Evolutionary conservation across 2,888 invertebrate genomes (phyloP).

Genomic region (Cyclophora albipunctata): DNA sequence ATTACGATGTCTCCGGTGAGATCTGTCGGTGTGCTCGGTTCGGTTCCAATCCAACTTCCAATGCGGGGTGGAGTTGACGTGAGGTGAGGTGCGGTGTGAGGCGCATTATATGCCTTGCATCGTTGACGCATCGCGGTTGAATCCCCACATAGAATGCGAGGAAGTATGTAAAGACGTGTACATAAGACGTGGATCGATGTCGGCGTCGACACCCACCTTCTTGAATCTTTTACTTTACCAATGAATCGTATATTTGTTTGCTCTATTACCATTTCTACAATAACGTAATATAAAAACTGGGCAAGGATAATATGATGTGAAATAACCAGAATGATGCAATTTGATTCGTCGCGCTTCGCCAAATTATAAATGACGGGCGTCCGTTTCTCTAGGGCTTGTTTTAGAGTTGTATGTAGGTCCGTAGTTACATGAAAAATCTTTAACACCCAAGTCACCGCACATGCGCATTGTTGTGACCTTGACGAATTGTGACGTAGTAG

Average conservation of each 20-base stretch:
- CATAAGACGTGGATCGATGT: slow-evolving; percentile 69
- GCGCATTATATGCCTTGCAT: slow-evolving; percentile 57
- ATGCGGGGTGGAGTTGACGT: slow-evolving; percentile 18
- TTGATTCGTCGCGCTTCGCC: no score
- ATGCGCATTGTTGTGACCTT: slow-evolving; percentile 62
- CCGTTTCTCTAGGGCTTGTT: slow-evolving; percentile 19
- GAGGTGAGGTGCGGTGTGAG: slow-evolving; percentile 32
- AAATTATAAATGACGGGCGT: background rate
- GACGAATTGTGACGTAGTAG: slow-evolving; percentile 44
- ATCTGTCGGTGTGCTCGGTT: slow-evolving; percentile 28
- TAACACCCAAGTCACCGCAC: slow-evolving; percentile 52
- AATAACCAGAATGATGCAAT: background rate
- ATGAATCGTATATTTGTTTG: background rate
- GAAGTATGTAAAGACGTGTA: slow-evolving; percentile 63
- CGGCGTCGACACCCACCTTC: slow-evolving; percentile 48
- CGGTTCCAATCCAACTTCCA: background rate
- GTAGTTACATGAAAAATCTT: slow-evolving; percentile 46
- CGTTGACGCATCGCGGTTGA: slow-evolving; percentile 71
- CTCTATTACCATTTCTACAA: background rate
- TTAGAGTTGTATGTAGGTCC: slow-evolving; percentile 24
- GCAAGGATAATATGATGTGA: background rate
- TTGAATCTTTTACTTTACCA: slow-evolving; percentile 14
- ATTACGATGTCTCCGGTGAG: slow-evolving; percentile 30
- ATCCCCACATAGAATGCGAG: slow-evolving; percentile 67
- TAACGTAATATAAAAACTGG: no score